These are phyloP conservation scores for Alectura lathami DNA, from an alignment of 2,113 vertebrate genomes.

Conservation along the genomic window DNA sequence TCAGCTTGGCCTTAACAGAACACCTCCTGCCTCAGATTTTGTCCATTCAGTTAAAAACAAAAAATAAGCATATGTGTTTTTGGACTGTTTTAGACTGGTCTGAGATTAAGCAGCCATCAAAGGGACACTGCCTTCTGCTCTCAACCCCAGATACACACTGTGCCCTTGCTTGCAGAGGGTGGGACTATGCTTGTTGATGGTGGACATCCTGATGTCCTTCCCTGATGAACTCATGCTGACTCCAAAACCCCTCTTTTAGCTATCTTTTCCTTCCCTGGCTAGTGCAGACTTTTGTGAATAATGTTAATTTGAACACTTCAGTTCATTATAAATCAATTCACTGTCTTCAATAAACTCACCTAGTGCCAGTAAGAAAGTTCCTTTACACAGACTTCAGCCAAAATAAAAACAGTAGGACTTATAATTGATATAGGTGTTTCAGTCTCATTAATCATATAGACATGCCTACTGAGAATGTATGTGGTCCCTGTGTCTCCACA, in stretches of 20 bases:
- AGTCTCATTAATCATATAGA: neutral
- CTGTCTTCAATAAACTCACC: neutral
- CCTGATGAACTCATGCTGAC: fast-evolving
- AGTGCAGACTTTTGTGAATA: neutral
- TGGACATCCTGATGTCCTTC: too few relatives aligned
- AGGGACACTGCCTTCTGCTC: neutral
- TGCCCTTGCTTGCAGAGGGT: neutral
- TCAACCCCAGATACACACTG: neutral
- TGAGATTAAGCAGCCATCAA: neutral
- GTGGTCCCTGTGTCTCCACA: neutral
- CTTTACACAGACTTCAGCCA: neutral
- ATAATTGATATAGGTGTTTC: neutral
- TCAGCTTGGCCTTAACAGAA: neutral
- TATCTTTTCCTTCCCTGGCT: neutral
- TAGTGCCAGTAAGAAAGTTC: neutral
- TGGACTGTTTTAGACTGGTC: neutral
- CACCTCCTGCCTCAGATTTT: neutral
- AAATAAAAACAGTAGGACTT: neutral
- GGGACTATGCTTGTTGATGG: neutral
- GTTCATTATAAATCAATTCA: neutral
- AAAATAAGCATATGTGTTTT: fast-evolving
- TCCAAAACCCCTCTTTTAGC: neutral
- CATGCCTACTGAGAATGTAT: neutral
- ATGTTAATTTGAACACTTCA: fast-evolving
- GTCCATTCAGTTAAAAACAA: neutral